These are phyloP conservation scores for Drosophila prolongata DNA, from an alignment of 2,888 invertebrate genomes.

Conservation along the genomic window DNA sequence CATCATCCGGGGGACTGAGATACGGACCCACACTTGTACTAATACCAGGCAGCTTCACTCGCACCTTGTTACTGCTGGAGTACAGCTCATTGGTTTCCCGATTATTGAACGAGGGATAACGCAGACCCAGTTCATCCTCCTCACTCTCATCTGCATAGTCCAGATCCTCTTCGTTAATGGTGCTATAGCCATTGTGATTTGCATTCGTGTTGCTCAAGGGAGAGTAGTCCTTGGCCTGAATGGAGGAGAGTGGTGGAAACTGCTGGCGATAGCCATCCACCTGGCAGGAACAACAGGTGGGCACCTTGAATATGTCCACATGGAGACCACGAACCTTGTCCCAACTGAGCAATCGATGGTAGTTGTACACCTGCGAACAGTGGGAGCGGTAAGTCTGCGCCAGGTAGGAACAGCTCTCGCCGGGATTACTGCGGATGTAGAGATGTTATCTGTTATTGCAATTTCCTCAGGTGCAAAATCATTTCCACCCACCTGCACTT, in stretches of 20 bases:
- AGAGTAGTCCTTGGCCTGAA: constrained; percentile 75
- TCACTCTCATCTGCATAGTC: constrained; percentile 81
- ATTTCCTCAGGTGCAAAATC: background rate
- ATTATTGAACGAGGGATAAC: constrained; percentile 52
- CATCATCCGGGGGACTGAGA: constrained; percentile 81
- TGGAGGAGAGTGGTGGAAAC: constrained; percentile 86
- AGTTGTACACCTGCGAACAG: constrained; percentile 93
- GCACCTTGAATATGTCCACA: constrained; percentile 93
- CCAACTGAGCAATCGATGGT: constrained; percentile 92
- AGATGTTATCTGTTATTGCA: background rate
- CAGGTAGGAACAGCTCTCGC: constrained; percentile 91
- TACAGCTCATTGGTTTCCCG: constrained; percentile 75
- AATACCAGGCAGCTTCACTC: constrained; percentile 67
- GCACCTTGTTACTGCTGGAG: constrained; percentile 73
- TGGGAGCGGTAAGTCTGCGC: constrained; percentile 92
- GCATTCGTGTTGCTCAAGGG: constrained; percentile 49
- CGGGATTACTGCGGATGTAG: constrained; percentile 87
- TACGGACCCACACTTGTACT: constrained; percentile 81
- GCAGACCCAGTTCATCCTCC: constrained; percentile 71
- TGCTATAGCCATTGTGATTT: constrained; percentile 63
- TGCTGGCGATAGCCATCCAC: constrained; percentile 90
- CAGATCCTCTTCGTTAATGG: constrained; percentile 77
- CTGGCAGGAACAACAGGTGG: constrained; percentile 93
- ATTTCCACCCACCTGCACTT: constrained; percentile 87
- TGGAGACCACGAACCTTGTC: constrained; percentile 91